Evolutionary conservation across 2,888 invertebrate genomes (phyloP), one percentile per base, ranked within the genome.

Genomic region (Tetheella fluctuosa): DNA sequence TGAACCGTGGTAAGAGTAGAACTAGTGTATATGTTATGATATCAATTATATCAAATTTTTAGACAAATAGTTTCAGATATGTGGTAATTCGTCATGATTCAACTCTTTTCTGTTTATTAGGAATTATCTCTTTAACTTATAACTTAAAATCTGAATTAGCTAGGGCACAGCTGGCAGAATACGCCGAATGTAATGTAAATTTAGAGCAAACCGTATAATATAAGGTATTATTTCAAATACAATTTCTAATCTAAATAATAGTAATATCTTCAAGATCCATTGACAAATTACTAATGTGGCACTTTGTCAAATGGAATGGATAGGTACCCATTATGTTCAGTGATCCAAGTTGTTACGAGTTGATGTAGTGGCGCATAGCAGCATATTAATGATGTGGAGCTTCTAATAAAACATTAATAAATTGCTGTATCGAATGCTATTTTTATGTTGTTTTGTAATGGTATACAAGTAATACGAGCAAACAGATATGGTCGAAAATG

Each of bases 291-390:
- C 67, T 61, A 61, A 69, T 67, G 68, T 68, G 67, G 65, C 74
- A 71, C 73, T 13, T 69, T 69, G 71, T 68, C 68, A 72, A 79
- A 74, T 76, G 75, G 79, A 72, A 73, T 67, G 64, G 71, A 66
- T 67, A 66, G n/a, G n/a, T 67, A 63, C 62, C 69, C 66, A 77
- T 79, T 76, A 79, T 67, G 70, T 69, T 74, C 74, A 71, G 71
- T 71, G 72, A 64, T 63, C 70, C 66, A 68, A 70, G 69, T 72
- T 74, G 70, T 68, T 67, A 71, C 66, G 63, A 64, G 55, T 59
- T 58, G 60, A 58, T 53, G 59, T 63, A 63, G 61, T 63, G 59
- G 56, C 57, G 67, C 64, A 68, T 60, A 64, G 59, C 34, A 20
- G n/a, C n/a, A n/a, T n/a, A 37, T 34, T 55, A 25, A 2, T 6